These are phyloP conservation scores for Mugil cephalus DNA, from an alignment of 2,113 vertebrate genomes.

Conservation along the genomic window DNA sequence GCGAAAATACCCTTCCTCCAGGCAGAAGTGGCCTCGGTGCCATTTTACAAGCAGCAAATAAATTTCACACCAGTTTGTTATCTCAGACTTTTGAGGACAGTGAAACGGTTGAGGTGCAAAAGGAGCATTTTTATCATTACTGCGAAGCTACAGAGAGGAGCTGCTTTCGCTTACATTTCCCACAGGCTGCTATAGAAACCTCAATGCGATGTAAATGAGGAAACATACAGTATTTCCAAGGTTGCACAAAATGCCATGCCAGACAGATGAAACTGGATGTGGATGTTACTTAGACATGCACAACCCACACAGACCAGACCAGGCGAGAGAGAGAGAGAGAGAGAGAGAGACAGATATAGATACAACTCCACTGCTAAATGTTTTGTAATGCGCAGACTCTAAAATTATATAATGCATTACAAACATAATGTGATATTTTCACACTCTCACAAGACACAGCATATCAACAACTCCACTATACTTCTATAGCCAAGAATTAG, in stretches of 20 bases:
- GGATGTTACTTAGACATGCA: too few relatives aligned
- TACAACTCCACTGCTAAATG: not conserved
- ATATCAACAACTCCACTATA: not conserved
- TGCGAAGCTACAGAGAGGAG: too few relatives aligned
- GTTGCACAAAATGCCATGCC: not conserved
- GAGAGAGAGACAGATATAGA: too few relatives aligned
- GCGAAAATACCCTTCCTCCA: constrained; percentile 22
- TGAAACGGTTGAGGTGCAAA: constrained; percentile 22
- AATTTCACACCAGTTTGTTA: constrained; percentile 60
- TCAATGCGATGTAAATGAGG: not conserved
- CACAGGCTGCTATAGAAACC: constrained; percentile 3
- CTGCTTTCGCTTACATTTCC: not conserved
- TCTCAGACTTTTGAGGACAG: constrained; percentile 28
- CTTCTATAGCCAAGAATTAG: too few relatives aligned
- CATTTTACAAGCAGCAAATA: constrained; percentile 59
- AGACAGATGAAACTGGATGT: not conserved
- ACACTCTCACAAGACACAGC: not conserved
- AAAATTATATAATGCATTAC: not conserved
- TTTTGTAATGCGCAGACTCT: not conserved
- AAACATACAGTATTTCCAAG: not conserved
- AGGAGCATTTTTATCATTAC: constrained; percentile 7
- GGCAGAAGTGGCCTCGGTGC: constrained; percentile 33
- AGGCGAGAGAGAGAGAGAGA: too few relatives aligned
- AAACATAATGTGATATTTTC: not conserved
- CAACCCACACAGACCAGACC: too few relatives aligned